Base-by-base conservation (phyloP, 2,797 vertebrate species). In the Kryptolebias ocellatus region DNA sequence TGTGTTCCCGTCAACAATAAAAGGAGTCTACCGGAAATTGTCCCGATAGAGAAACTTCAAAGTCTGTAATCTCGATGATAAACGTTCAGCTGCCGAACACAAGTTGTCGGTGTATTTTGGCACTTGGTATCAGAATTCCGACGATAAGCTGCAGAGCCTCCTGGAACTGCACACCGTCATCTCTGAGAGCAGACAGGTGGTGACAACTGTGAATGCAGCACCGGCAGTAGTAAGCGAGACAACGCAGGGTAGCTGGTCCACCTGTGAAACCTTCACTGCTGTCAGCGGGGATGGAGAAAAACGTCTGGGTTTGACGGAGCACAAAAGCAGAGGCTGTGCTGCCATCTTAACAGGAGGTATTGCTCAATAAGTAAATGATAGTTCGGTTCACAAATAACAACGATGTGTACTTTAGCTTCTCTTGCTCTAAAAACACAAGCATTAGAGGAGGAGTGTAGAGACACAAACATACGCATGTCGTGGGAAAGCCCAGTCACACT, bases 401-500 rank as follows among this genome's bases (percentile, higher is more conserved):
- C 12, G 39, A 12, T 2, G 39, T 42, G 39, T 42, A 12, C 4
- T 42, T 14, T 42, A 42, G 10, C 39, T 42, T 42, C 39, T 39
- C 37, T 2, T 39, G 37, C 37, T 10, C 37, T 42, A 42, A 42
- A 12, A 42, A 42, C 39, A 11, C 4, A 42, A 42, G 24, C 6
- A 52, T 50, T 60, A 54, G 28, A 49, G 37, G 39, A 70, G 58
- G 52, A 67, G 49, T 17, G 52, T 5, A 67, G 18, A 58, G 66
- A 70, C 68, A 67, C 64, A 64, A 54, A 76, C 58, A 18, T 74
- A 75, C 61, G 77, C 45, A 42, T 7, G 39, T 14, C 56, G 78
- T 89, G 84, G 87, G 86, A 90, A 82, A 75, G 31, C 57, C 60
- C 64, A 72, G 66, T 82, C 70, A n/a, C 82, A 82, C 84, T 31